Evolutionary conservation across 2,113 vertebrate species (phyloP).

Genomic region (Dasyornis broadbenti): DNA sequence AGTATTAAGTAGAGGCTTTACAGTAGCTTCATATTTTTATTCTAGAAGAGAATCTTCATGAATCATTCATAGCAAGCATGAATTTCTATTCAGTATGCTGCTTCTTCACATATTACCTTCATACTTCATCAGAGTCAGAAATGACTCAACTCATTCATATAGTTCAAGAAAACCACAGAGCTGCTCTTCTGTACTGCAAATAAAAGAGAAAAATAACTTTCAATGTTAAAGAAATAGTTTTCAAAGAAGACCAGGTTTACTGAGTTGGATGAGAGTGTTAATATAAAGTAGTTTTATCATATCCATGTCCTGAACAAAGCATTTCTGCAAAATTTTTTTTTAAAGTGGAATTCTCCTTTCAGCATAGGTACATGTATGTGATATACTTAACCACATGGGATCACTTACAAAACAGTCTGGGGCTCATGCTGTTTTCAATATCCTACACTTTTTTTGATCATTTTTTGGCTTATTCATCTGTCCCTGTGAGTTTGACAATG

Average conservation of each 20-base stretch:
- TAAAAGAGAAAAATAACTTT: slow-evolving; percentile 17
- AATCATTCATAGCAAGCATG: background rate
- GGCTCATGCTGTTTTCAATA: slow-evolving; percentile 1
- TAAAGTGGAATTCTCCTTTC: background rate
- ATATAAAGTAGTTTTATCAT: background rate
- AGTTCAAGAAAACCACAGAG: background rate
- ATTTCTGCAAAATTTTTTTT: background rate
- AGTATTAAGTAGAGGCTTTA: background rate
- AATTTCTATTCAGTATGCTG: slow-evolving; percentile 19
- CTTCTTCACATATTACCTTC: slow-evolving; percentile 20
- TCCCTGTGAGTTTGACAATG: background rate
- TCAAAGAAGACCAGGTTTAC: background rate
- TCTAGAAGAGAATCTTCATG: background rate
- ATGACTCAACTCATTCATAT: slow-evolving; percentile 25
- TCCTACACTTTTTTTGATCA: background rate
- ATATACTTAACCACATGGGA: background rate
- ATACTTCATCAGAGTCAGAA: slow-evolving; percentile 26
- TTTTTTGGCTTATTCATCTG: background rate
- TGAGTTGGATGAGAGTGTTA: background rate
- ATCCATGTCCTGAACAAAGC: background rate
- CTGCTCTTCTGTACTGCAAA: background rate
- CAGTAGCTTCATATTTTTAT: slow-evolving; percentile 20
- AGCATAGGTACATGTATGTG: background rate
- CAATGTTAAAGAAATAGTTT: background rate
- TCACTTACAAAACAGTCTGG: background rate